Conservation (phyloP, 2,888 invertebrate species). For the Phyllotreta cruciferae region DNA sequence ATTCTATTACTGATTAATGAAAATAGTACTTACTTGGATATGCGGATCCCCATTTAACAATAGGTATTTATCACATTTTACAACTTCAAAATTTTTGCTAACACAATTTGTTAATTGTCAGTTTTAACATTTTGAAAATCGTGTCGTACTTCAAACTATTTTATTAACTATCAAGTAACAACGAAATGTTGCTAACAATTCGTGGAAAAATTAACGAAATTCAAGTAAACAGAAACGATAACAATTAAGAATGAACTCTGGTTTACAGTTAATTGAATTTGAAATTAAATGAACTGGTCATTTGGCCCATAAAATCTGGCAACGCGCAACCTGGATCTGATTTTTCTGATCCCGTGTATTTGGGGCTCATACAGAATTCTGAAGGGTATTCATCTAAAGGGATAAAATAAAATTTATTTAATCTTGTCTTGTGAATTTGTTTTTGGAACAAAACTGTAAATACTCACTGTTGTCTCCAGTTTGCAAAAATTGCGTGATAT, state of each 20-base stretch:
- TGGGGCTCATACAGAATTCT: not conserved
- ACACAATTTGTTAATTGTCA: constrained; percentile 1
- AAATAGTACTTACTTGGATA: constrained; percentile 18
- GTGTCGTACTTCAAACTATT: constrained; percentile 3
- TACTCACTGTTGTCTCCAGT: too few relatives aligned
- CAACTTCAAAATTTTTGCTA: constrained; percentile 10
- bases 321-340: not conserved
- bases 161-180: constrained; percentile 6
- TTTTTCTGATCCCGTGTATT: not conserved
- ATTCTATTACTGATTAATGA: constrained; percentile 1
- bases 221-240: too few relatives aligned
- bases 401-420: too few relatives aligned
- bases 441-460: too few relatives aligned
- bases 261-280: constrained; percentile 7
- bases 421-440: too few relatives aligned
- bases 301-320: not conserved
- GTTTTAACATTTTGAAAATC: constrained; percentile 2
- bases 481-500: too few relatives aligned
- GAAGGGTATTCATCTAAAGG: not conserved
- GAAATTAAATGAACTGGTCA: not conserved
- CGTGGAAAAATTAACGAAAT: too few relatives aligned
- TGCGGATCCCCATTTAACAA: constrained; percentile 18
- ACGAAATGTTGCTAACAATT: not conserved
- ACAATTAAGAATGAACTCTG: too few relatives aligned
- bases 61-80: constrained; percentile 13